Evolutionary conservation across 2,888 invertebrate species (phyloP).

Genomic region (Teinopalpus imperialis): DNA sequence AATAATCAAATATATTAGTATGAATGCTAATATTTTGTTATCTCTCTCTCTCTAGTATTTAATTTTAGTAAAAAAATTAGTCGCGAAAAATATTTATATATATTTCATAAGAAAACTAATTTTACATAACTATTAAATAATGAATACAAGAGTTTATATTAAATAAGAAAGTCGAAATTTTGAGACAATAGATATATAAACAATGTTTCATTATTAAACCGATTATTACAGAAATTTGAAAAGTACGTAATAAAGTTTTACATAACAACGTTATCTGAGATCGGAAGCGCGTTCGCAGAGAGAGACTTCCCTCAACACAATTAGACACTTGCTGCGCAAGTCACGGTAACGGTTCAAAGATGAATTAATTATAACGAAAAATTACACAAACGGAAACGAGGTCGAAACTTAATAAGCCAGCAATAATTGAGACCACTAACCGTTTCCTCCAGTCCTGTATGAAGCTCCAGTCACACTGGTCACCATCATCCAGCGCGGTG

Average conservation of each 20-base stretch:
- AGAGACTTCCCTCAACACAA: slow-evolving; percentile 50
- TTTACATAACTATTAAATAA: no score
- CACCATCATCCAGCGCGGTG: slow-evolving; percentile 69
- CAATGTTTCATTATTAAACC: not conserved
- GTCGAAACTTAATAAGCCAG: slow-evolving; percentile 40
- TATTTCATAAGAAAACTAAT: no score
- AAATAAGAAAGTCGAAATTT: no score
- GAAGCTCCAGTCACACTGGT: slow-evolving; percentile 87
- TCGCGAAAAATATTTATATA: no score
- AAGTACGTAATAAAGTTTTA: slow-evolving; percentile 25
- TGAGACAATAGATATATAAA: no score
- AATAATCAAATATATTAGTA: no score
- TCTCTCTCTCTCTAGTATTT: no score
- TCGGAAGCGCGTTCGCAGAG: slow-evolving; percentile 27
- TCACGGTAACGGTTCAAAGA: slow-evolving; percentile 48
- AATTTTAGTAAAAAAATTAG: no score
- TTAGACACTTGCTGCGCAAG: slow-evolving; percentile 50
- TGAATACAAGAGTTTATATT: no score
- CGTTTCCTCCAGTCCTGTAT: slow-evolving; percentile 88
- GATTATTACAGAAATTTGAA: slow-evolving; percentile 11
- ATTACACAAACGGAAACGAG: slow-evolving; percentile 51
- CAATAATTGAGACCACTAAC: slow-evolving; percentile 55
- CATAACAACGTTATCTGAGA: slow-evolving; percentile 35
- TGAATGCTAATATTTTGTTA: no score
- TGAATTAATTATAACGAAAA: slow-evolving; percentile 46